Evolutionary conservation across 2,888 invertebrate species (phyloP), one percentile per base, ranked within the genome.

Genomic region (Deroplatys truncata): DNA sequence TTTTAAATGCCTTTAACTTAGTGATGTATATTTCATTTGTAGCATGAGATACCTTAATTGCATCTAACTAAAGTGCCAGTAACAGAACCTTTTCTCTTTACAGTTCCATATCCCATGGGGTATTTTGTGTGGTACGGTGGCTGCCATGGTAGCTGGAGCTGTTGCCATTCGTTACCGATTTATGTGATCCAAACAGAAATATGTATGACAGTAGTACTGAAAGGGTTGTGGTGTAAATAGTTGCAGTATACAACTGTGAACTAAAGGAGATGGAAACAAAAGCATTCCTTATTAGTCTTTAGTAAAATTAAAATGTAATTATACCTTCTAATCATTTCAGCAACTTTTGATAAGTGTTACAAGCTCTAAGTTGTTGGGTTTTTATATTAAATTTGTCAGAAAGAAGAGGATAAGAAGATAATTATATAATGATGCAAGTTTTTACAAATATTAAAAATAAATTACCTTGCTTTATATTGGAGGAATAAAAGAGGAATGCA

Each of bases 91-190:
- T 88, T 83, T 89, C 49, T 89, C 84, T 85, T 88, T 89, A 89
- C 89, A 84, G 29, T 90, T 89, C 31, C 89, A 91, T 88, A 84
- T 92, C 28, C 91, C 95, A 84, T 96, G 96, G 96, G 96, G 96
- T 89, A 95, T 97, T 28, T 93, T 97, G 91, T 94, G 97, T 90
- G 95, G 96, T 88, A 95, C 96, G 87, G 93, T 96, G 89, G 94
- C 96, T 88, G 96, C 97, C 91, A 96, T 97, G 90, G 95, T 96
- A 89, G 92, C 92, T 29, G 97, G 97, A 91, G 95, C 97, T 89
- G 95, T 97, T 88, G 96, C 96, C 89, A 97, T 97, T 93, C 95
- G 96, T 92, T 96, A 97, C 94, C 96, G 96, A 94, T 94, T 91
- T 84, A 88, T 91, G 20, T 91, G 90, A 88, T 84, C 82, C n/a